Evolutionary conservation across 2,113 vertebrate species (phyloP).

Genomic region (Rhinopomastus cyanomelas): DNA sequence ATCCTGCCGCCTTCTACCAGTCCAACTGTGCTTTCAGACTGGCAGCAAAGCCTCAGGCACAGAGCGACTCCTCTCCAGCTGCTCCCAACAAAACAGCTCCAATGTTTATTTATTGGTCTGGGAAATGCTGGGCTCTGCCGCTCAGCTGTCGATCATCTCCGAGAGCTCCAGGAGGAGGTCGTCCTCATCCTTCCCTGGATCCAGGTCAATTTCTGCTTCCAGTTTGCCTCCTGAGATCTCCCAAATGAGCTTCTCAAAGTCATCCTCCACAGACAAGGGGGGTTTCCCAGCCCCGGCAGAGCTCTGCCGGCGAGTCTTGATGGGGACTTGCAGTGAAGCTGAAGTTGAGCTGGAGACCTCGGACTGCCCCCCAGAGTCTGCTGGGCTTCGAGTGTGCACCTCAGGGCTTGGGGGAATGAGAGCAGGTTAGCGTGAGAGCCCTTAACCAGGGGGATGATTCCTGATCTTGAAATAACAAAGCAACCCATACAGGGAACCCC

Average conservation of each 20-base stretch:
- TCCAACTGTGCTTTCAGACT: constrained; percentile 68
- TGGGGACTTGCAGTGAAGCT: background rate
- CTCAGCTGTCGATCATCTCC: constrained; percentile 93
- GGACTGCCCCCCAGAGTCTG: background rate
- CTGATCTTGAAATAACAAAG: background rate
- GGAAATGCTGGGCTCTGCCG: background rate
- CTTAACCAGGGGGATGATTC: background rate
- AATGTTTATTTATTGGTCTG: no score
- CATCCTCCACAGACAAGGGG: constrained; percentile 79
- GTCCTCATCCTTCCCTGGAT: constrained; percentile 89
- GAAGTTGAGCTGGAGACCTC: constrained; percentile 53
- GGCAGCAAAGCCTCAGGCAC: constrained; percentile 48
- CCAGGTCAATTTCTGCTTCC: constrained; percentile 86
- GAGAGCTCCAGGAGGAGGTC: constrained; percentile 93
- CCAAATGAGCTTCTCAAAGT: constrained; percentile 92
- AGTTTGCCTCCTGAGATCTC: constrained; percentile 91
- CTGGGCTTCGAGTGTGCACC: background rate
- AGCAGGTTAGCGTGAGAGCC: background rate
- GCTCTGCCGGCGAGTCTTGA: constrained; percentile 78
- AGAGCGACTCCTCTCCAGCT: no score
- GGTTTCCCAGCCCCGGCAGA: constrained; percentile 52
- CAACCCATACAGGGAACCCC: background rate
- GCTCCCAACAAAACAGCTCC: no score
- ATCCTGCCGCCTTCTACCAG: background rate
- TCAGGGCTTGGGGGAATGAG: constrained; percentile 27